phyloP scores from a whole-genome alignment of 2,888 invertebrate species.

The Eumacrocentrus americanus region DNA sequence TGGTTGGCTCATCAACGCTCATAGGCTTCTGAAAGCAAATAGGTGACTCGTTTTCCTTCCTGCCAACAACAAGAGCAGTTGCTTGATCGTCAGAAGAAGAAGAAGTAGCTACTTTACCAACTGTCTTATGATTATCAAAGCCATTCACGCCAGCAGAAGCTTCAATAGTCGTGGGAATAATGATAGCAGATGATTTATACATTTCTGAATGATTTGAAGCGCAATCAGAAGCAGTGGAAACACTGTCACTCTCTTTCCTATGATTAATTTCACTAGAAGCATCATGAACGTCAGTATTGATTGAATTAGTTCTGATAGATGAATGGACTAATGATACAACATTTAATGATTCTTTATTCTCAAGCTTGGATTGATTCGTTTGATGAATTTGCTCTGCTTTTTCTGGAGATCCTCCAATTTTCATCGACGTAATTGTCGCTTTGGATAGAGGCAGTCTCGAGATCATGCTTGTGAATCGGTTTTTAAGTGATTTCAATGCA shows the following conservation, averaged over 20 bases:
- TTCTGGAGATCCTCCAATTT: slow-evolving; percentile 14
- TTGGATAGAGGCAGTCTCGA: slow-evolving; percentile 36
- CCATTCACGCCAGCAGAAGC: background rate
- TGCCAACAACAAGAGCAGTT: background rate
- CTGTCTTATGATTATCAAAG: slow-evolving; percentile 1
- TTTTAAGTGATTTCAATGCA: slow-evolving; percentile 33
- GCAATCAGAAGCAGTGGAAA: background rate
- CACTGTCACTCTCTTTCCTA: background rate
- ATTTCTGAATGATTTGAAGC: slow-evolving; percentile 8
- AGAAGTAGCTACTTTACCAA: slow-evolving; percentile 2
- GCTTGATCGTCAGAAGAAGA: slow-evolving; percentile 9
- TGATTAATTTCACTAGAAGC: slow-evolving; percentile 4
- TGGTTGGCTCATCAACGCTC: background rate
- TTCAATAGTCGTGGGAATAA: slow-evolving; percentile 1
- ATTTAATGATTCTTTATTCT: slow-evolving; percentile 25
- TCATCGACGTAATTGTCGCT: slow-evolving; percentile 28
- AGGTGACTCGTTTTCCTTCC: background rate
- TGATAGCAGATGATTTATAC: slow-evolving; percentile 9
- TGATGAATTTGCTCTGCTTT: slow-evolving; percentile 9
- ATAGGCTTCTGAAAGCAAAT: background rate
- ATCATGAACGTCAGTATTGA: background rate
- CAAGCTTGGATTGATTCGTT: background rate
- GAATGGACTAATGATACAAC: slow-evolving; percentile 22
- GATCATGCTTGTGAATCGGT: slow-evolving; percentile 37
- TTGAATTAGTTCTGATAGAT: slow-evolving; percentile 4